Evolutionary conservation across 2,113 vertebrate genomes (phyloP).

Genomic region (Neodontobutis hainanensis): DNA sequence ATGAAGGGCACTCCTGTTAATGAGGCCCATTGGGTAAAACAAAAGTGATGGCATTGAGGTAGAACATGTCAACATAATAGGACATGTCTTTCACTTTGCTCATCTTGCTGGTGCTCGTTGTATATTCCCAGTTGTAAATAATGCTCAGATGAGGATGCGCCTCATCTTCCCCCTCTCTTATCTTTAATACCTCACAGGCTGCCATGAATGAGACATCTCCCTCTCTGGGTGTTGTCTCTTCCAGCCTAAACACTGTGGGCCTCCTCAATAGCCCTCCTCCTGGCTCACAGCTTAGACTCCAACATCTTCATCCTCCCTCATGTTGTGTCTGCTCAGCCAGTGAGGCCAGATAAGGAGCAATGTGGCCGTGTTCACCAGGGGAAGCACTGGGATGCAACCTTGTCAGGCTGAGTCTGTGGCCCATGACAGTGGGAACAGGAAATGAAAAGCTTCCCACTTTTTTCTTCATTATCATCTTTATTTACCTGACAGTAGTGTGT

Average conservation of each 20-base stretch:
- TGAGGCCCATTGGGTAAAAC: conserved; percentile 72
- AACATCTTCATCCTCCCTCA: conserved; percentile 58
- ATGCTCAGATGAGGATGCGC: conserved; percentile 5
- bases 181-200: not conserved
- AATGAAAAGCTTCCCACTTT: conserved; percentile 54
- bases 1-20: conserved; percentile 70
- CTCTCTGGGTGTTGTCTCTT: conserved; percentile 29
- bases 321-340: conserved; percentile 41
- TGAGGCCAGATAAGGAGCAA: conserved; percentile 56
- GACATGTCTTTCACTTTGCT: conserved; percentile 25
- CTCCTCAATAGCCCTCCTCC: conserved; percentile 55
- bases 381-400: conserved; percentile 57
- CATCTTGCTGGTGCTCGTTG: conserved; percentile 1
- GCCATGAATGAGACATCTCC: conserved; percentile 56
- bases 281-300: conserved; percentile 52
- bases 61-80: conserved; percentile 51
- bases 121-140: conserved; percentile 20
- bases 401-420: conserved; percentile 56
- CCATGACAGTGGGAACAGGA: conserved; percentile 59
- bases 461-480: conserved; percentile 65
- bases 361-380: conserved; percentile 53
- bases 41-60: conserved; percentile 46
- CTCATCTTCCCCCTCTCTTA: not conserved
- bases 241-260: conserved; percentile 50
- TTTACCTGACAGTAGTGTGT: conserved; percentile 65